phyloP scores from a whole-genome alignment of 2,888 invertebrate species.

The Anthrax anthrax region DNA sequence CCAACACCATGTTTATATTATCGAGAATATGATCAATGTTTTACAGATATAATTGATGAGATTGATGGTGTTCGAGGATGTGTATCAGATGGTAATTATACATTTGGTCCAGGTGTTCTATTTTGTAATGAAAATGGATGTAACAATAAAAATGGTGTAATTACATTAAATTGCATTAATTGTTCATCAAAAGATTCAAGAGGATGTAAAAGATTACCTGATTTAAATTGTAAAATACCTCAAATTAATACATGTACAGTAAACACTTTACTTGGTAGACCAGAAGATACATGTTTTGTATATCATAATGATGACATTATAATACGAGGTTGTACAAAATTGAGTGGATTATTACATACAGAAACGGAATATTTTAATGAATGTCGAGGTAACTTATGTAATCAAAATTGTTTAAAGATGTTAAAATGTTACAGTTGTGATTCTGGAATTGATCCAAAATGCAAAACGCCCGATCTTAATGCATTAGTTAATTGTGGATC shows the following conservation, averaged over 20 bases:
- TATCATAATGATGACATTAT: neutral
- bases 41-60: neutral
- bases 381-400: neutral
- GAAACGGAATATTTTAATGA: neutral
- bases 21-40: neutral
- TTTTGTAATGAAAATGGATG: conserved; percentile 26
- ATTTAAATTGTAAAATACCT: neutral
- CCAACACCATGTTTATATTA: neutral
- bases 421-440: neutral
- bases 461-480: neutral
- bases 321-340: neutral
- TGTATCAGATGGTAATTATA: conserved; percentile 13
- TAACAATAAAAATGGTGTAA: conserved; percentile 19
- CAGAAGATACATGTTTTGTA: neutral
- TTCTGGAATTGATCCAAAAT: neutral
- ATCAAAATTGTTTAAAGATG: neutral
- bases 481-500: neutral
- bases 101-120: conserved; percentile 22
- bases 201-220: neutral
- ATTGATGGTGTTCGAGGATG: conserved; percentile 21
- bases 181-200: neutral
- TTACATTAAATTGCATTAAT: neutral
- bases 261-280: neutral
- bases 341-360: neutral
- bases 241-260: neutral